Evolutionary conservation across 1,140 invertebrate species (phyloP), one percentile per base, ranked within the genome.

Genomic region (Neoseiulus cucumeris): DNA sequence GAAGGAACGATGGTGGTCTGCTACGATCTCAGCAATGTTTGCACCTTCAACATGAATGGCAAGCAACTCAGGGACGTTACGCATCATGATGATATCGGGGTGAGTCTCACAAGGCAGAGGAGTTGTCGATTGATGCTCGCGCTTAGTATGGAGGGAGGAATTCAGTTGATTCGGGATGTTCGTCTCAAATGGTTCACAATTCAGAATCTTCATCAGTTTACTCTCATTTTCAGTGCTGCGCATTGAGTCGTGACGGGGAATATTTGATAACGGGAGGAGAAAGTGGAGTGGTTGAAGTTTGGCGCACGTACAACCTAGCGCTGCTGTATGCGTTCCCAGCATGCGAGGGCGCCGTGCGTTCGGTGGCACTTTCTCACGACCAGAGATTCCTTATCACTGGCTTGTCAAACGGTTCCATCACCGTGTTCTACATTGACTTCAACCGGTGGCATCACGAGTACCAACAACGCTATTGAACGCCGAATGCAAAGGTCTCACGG

Each of bases 381-480:
- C 91, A 96, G 81, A 97, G 93, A 76, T 97, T 96, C 79, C 79
- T 98, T 59, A 79, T 99, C 69, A 93, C 92, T 70, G 95, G 95
- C 68, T 77, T 98, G 29, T 88, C 92, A 20, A 94, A 94, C 69
- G 96, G 96, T 42, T 94, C 93, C 20, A 86, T 98, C 66, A 89
- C 98, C 44, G 91, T 98, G 69, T 97, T 98, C 78, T 93, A 98
- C 79, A 95, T 98, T 74, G 94, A 98, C 78, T 98, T 98, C 80
- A 98, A 98, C 78, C 83, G 92, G 73, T 98, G 94, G 94, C 94
- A 98, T 78, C 93, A 96, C 75, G 93, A 98, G 78, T 97, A 92
- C 77, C 90, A 94, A 75, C 89, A 92, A 76, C 83, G 77, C 12
- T 79, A 79, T 67, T 78, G 68, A 74, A 14, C 33, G 33, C 4